Percentiles rank a stretch among this genome's conserved stretches.
phyloP scores from a whole-genome alignment of 2,113 vertebrate species.

The Ifrita kowaldi region DNA sequence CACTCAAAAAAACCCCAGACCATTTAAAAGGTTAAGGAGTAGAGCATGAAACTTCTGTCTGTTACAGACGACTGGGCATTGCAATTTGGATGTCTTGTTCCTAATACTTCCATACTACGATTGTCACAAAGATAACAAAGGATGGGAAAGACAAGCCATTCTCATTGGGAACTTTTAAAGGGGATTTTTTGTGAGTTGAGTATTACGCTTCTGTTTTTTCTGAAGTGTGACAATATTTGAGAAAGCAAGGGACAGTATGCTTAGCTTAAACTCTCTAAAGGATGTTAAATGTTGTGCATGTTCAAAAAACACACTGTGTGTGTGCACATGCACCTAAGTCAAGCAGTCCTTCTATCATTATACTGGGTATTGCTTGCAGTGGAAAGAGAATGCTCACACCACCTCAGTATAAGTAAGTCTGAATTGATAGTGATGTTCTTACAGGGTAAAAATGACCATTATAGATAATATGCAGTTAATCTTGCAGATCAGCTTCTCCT shows the following conservation, averaged over 20 bases:
- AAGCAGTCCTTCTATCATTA: neutral
- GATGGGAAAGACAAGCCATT: neutral
- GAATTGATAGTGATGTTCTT: neutral
- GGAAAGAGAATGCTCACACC: neutral
- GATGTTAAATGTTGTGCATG: neutral
- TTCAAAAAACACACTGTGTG: neutral
- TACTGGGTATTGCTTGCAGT: neutral
- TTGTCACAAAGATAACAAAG: constrained; percentile 36
- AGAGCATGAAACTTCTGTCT: constrained; percentile 51
- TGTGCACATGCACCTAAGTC: neutral
- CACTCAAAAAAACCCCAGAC: constrained; percentile 43
- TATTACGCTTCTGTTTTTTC: neutral
- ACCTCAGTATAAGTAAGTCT: neutral
- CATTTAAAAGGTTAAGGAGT: constrained; percentile 64
- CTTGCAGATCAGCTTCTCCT: neutral
- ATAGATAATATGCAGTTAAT: neutral
- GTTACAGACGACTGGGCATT: constrained; percentile 37
- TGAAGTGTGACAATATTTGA: neutral
- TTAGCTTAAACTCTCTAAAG: neutral
- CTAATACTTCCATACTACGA: neutral
- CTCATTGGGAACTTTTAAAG: neutral
- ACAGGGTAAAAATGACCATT: neutral
- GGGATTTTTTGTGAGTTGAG: neutral
- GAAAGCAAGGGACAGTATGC: neutral
- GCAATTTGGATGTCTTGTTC: constrained; percentile 59